Percentiles rank a stretch among this genome's conserved stretches.
phyloP scores from a whole-genome alignment of 2,797 vertebrate genomes.

The Anabas testudineus region DNA sequence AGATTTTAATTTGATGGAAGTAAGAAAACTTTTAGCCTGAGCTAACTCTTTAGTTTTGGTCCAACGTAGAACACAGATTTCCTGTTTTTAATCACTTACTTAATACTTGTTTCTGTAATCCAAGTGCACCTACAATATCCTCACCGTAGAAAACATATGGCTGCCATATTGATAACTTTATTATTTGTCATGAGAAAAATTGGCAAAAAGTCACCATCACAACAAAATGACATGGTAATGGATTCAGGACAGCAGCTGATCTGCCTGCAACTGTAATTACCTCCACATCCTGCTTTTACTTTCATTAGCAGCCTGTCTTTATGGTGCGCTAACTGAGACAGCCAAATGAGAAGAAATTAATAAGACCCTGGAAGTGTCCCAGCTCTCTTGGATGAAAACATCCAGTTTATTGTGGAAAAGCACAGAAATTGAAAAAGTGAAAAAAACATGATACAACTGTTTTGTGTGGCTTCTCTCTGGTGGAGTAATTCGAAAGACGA shows the following conservation, averaged over 20 bases:
- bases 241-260: slow-evolving; percentile 75
- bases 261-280: slow-evolving; percentile 74
- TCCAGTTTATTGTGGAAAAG: slow-evolving; percentile 44
- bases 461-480: slow-evolving; percentile 13
- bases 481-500: slow-evolving; percentile 13
- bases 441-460: slow-evolving; percentile 11
- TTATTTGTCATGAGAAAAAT: slow-evolving; percentile 57
- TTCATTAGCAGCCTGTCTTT: slow-evolving; percentile 73
- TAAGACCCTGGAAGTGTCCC: slow-evolving; percentile 64
- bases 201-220: slow-evolving; percentile 53
- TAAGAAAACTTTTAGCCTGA: not conserved
- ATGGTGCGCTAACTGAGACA: slow-evolving; percentile 49
- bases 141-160: slow-evolving; percentile 40
- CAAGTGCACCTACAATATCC: slow-evolving; percentile 13
- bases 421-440: slow-evolving; percentile 15
- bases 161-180: slow-evolving; percentile 54
- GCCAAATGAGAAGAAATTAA: slow-evolving; percentile 73
- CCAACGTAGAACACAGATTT: not conserved
- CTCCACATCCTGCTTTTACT: slow-evolving; percentile 76
- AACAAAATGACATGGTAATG: slow-evolving; percentile 74
- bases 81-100: no score
- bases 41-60: not conserved
- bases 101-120: slow-evolving; percentile 3
- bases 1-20: not conserved
- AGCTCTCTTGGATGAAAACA: slow-evolving; percentile 38